These are phyloP conservation scores for Otocyon megalotis DNA, from an alignment of 2,113 vertebrate species.

Conservation along the genomic window DNA sequence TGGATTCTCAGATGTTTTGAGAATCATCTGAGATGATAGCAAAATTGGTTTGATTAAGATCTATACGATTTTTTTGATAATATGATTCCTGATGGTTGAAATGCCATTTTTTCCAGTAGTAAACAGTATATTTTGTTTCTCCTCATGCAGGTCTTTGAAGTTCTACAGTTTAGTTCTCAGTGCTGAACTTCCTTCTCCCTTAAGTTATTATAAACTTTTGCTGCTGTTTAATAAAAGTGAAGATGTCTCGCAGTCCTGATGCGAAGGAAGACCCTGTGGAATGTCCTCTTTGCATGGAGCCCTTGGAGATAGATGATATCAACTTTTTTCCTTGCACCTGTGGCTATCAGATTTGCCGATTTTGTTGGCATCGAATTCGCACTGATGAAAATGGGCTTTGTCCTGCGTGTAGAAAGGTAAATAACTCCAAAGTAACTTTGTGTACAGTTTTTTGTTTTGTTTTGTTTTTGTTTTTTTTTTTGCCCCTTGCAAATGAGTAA, in stretches of 20 bases:
- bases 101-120: constrained; percentile 25
- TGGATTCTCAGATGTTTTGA: too few relatives aligned
- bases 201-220: constrained; percentile 92
- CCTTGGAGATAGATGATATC: constrained; percentile 99
- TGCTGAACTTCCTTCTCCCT: constrained; percentile 85
- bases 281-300: constrained; percentile 99
- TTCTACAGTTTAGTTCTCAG: constrained; percentile 83
- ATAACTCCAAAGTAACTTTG: constrained; percentile 64
- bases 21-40: background rate
- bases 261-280: constrained; percentile 99
- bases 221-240: constrained; percentile 88
- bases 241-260: constrained; percentile 99
- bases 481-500: background rate
- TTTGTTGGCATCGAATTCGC: constrained; percentile 99
- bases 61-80: constrained; percentile 42
- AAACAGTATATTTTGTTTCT: constrained; percentile 72
- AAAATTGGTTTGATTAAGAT: constrained; percentile 5
- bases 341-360: constrained; percentile 99
- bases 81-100: constrained; percentile 43
- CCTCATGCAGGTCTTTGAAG: constrained; percentile 84
- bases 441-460: background rate
- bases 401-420: constrained; percentile 99
- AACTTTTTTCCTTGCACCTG: constrained; percentile 99
- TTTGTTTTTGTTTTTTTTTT: background rate
- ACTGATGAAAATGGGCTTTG: constrained; percentile 99